Conservation (phyloP, 2,888 invertebrate species). For the Automeris io region DNA sequence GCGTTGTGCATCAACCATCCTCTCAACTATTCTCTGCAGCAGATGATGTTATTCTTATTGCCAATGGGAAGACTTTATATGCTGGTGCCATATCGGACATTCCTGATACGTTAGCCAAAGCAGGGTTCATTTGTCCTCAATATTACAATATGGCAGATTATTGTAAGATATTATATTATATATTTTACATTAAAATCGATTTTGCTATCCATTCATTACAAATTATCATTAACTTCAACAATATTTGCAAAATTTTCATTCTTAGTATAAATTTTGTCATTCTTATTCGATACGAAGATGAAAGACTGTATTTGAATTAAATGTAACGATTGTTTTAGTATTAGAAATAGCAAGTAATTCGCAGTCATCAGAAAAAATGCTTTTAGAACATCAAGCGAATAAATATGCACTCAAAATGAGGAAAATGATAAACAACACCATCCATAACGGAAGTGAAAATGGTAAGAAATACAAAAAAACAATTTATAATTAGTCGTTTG, state of each 20-base stretch:
- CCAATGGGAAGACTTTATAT: constrained; percentile 82
- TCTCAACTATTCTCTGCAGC: constrained; percentile 84
- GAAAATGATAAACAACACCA: constrained; percentile 47
- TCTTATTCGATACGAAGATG: too few relatives aligned
- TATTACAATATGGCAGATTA: constrained; percentile 90
- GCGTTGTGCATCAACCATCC: constrained; percentile 88
- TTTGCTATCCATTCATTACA: not conserved
- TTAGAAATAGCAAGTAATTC: constrained; percentile 78
- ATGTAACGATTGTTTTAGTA: constrained; percentile 44
- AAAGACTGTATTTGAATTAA: not conserved
- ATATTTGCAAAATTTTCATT: too few relatives aligned
- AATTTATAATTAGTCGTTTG: too few relatives aligned
- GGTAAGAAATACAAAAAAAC: constrained; percentile 24
- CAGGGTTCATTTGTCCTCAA: constrained; percentile 81
- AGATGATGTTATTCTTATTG: constrained; percentile 83
- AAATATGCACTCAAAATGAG: constrained; percentile 59
- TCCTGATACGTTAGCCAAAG: constrained; percentile 75
- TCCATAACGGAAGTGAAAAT: constrained; percentile 39
- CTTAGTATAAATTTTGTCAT: not conserved
- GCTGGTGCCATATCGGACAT: constrained; percentile 79
- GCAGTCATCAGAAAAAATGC: not conserved
- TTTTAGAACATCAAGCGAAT: constrained; percentile 52
- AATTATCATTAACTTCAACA: too few relatives aligned
- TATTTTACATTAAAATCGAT: not conserved
- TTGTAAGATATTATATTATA: constrained; percentile 61